These are phyloP conservation scores for Okamejei kenojei DNA, from an alignment of 2,797 vertebrate species.

Conservation along the genomic window DNA sequence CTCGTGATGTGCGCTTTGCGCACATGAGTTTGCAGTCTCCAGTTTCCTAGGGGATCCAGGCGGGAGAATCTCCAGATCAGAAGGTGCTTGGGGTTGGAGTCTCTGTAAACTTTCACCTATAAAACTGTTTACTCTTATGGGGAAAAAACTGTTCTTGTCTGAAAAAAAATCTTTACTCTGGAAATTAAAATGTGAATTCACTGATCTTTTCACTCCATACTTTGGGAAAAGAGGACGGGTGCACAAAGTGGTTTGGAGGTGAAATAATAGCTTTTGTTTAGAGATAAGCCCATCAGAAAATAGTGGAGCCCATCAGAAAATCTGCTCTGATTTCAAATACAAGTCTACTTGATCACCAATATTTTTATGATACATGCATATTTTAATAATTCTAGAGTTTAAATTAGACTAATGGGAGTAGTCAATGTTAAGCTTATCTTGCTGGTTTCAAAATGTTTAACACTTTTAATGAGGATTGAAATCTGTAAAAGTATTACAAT, in stretches of 20 bases:
- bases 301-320: neutral
- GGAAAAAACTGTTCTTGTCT: neutral
- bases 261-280: neutral
- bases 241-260: neutral
- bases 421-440: neutral
- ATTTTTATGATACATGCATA: neutral
- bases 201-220: neutral
- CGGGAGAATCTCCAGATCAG: too few relatives aligned
- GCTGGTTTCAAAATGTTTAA: neutral
- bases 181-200: neutral
- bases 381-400: neutral
- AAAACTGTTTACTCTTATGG: neutral
- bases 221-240: neutral
- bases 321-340: too few relatives aligned
- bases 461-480: neutral
- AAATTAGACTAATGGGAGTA: neutral
- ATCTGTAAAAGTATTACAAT: neutral
- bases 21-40: too few relatives aligned
- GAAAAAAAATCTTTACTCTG: neutral
- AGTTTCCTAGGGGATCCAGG: too few relatives aligned
- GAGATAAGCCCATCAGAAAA: neutral
- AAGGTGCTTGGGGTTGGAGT: too few relatives aligned
- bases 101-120: neutral
- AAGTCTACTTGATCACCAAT: neutral
- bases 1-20: too few relatives aligned